A percentile compares a stretch with the other conserved stretches of the same genome.
phyloP scores from a whole-genome alignment of 1,140 invertebrate genomes.

The Drosophila lacertosa region DNA sequence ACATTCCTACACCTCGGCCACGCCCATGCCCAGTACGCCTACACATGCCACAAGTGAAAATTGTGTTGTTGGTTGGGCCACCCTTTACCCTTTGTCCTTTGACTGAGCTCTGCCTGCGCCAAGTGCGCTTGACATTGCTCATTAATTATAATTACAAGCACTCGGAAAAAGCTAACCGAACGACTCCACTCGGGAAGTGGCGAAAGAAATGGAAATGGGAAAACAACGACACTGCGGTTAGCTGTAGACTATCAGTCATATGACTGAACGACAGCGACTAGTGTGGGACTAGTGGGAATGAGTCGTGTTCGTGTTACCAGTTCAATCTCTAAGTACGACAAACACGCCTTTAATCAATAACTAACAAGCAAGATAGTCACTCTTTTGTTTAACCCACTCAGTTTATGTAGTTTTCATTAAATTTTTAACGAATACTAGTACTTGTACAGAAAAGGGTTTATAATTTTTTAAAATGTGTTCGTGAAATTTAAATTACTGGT shows the following conservation, averaged over 20 bases:
- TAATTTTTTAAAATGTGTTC: too few relatives aligned
- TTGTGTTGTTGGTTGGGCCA: not conserved
- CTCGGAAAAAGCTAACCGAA: slow-evolving; percentile 44
- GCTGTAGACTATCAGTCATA: slow-evolving; percentile 10
- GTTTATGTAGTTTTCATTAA: too few relatives aligned
- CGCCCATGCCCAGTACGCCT: not conserved
- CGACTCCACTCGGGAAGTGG: slow-evolving; percentile 17
- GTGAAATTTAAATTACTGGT: too few relatives aligned
- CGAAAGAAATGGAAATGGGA: slow-evolving; percentile 3
- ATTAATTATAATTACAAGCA: slow-evolving; percentile 78
- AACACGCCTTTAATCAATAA: too few relatives aligned
- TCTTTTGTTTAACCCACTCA: too few relatives aligned
- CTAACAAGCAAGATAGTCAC: too few relatives aligned
- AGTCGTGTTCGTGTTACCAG: not conserved
- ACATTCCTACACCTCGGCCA: not conserved
- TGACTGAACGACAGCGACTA: not conserved
- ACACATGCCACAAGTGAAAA: slow-evolving; percentile 21
- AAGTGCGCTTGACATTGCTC: slow-evolving; percentile 54
- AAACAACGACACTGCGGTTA: slow-evolving; percentile 25
- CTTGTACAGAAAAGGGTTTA: too few relatives aligned
- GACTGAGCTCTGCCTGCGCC: slow-evolving; percentile 28
- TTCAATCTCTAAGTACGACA: too few relatives aligned
- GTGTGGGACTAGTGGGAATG: not conserved
- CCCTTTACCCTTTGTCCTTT: slow-evolving; percentile 25
- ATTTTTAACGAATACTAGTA: too few relatives aligned